Conservation (phyloP, 2,797 vertebrate species). For the Hydrophis major region DNA sequence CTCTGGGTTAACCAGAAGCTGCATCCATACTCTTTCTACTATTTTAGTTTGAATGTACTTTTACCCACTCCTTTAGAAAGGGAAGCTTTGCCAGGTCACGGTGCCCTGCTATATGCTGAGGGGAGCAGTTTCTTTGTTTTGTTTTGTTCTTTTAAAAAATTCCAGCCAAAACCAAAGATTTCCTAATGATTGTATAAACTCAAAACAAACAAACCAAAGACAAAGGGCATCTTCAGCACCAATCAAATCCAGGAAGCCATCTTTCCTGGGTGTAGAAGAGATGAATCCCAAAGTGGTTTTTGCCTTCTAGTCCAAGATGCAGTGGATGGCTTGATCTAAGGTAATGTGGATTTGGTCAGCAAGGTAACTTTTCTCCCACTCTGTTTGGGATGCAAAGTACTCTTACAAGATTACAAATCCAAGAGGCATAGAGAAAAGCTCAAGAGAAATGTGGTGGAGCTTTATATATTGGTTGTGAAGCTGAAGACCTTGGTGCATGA, state of each 20-base stretch:
- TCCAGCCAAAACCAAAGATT: conserved; percentile 99
- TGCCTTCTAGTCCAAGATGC: neutral
- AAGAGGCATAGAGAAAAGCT: neutral
- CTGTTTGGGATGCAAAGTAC: neutral
- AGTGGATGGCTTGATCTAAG: neutral
- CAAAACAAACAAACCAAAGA: conserved; percentile 85
- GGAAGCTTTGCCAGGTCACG: conserved; percentile 73
- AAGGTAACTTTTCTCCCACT: neutral
- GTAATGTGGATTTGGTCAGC: neutral
- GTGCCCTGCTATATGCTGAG: conserved; percentile 74
- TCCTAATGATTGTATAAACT: conserved; percentile 97
- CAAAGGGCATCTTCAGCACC: conserved; percentile 75
- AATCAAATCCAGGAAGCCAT: conserved; percentile 67
- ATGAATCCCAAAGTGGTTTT: neutral
- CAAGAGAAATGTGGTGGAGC: conserved; percentile 6
- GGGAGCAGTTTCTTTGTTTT: conserved; percentile 80
- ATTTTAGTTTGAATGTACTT: conserved; percentile 79
- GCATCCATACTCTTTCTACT: conserved; percentile 65
- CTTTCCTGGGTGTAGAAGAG: neutral
- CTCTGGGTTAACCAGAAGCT: conserved; percentile 65
- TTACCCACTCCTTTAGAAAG: conserved; percentile 61
- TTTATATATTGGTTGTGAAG: conserved; percentile 67
- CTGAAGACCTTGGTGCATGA: conserved; percentile 69
- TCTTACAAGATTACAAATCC: conserved; percentile 15
- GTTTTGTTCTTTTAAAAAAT: conserved; percentile 81